Evolutionary conservation across 2,797 vertebrate species (phyloP).

Genomic region (Halcyon leucocephala): DNA sequence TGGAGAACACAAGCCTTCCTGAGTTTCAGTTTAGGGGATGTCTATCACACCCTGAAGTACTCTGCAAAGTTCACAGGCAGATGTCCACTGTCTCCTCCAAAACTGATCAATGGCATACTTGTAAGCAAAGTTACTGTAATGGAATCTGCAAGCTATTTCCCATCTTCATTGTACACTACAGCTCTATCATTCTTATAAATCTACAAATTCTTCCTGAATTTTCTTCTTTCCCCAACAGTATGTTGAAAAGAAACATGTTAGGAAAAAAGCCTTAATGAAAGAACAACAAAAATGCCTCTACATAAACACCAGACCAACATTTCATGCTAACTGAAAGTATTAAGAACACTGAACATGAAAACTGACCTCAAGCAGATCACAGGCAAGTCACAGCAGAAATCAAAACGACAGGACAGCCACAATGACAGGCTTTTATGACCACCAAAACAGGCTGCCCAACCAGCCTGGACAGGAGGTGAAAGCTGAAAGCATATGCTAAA

Average conservation of each 20-base stretch:
- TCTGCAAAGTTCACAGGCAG: neutral
- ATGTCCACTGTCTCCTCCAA: neutral
- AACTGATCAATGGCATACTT: neutral
- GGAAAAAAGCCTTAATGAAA: neutral
- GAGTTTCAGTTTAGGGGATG: neutral
- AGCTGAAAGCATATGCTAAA: neutral
- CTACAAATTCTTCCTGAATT: neutral
- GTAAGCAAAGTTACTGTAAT: neutral
- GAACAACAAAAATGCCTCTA: neutral
- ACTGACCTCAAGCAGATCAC: neutral
- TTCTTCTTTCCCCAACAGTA: neutral
- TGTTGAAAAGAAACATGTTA: neutral
- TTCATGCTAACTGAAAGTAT: neutral
- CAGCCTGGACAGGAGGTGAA: neutral
- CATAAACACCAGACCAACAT: neutral
- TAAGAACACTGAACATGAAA: neutral
- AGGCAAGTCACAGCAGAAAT: neutral
- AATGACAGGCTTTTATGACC: neutral
- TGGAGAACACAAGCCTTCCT: neutral
- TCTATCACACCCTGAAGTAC: accelerated
- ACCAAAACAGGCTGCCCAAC: neutral
- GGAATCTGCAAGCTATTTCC: neutral
- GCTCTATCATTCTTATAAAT: neutral
- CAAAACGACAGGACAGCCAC: neutral
- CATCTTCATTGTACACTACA: neutral